Conservation (phyloP, 37 sponge, comb jelly and placozoan genomes). For the Cliona cf. orientalis region DNA sequence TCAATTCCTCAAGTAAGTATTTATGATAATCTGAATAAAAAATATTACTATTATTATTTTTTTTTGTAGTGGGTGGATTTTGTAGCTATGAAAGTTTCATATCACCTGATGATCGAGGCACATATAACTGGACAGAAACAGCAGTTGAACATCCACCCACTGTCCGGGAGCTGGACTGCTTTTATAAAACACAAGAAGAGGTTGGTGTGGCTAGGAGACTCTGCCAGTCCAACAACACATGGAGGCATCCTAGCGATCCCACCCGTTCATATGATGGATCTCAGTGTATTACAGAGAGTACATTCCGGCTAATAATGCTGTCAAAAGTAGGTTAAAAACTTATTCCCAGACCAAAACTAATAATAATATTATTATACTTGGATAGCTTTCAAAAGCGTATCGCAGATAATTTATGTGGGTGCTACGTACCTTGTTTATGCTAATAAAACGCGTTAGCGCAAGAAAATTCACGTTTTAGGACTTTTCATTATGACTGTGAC, state of each 20-base stretch:
- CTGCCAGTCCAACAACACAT: neutral
- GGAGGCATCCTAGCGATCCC: neutral
- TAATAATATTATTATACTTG: too few species aligned
- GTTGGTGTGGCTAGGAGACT: neutral
- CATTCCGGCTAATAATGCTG: neutral
- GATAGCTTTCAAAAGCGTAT: too few species aligned
- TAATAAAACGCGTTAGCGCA: too few species aligned
- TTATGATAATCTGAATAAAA: too few species aligned
- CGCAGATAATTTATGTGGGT: too few species aligned
- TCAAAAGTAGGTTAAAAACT: neutral
- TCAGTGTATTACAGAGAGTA: neutral
- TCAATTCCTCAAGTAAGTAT: neutral
- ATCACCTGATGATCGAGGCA: slow-evolving; percentile 26
- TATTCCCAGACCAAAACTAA: too few species aligned
- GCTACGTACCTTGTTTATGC: too few species aligned
- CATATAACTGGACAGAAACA: slow-evolving; percentile 33
- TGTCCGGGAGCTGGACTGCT: neutral
- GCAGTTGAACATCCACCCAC: neutral
- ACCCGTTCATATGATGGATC: neutral
- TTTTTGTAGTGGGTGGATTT: slow-evolving; percentile 19
- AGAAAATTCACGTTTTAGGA: too few species aligned
- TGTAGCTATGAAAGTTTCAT: slow-evolving; percentile 25
- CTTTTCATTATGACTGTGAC: too few species aligned
- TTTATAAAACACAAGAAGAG: slow-evolving; percentile 2
- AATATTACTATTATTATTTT: neutral